A percentile compares a stretch with the other conserved stretches of the same genome.
These are phyloP conservation scores for Malurus leucopterus DNA, from an alignment of 2,797 vertebrate species.

Conservation along the genomic window DNA sequence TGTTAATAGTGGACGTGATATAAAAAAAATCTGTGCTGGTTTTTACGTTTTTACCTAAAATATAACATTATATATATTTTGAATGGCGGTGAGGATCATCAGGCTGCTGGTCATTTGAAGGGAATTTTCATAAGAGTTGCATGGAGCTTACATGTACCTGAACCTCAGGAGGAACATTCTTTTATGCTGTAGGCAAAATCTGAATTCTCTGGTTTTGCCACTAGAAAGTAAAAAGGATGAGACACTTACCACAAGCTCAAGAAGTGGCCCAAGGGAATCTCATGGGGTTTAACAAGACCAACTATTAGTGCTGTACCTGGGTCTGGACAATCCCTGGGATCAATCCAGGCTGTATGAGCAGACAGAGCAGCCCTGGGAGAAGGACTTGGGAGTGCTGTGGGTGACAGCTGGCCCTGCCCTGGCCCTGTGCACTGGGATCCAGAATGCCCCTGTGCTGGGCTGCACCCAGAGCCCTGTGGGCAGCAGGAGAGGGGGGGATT, in stretches of 20 bases:
- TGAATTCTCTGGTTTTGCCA: background rate
- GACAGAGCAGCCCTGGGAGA: background rate
- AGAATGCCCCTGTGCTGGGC: background rate
- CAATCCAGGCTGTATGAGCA: background rate
- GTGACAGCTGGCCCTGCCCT: background rate
- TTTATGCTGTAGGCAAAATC: background rate
- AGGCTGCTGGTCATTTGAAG: background rate
- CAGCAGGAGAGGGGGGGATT: background rate
- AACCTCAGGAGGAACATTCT: background rate
- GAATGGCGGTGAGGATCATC: background rate
- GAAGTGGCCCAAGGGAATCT: background rate
- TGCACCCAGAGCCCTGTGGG: background rate
- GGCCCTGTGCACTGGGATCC: background rate
- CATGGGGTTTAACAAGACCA: background rate
- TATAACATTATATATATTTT: background rate
- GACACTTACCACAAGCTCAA: background rate
- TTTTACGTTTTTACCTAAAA: background rate
- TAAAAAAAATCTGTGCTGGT: background rate
- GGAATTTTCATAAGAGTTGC: background rate
- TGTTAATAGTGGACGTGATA: background rate
- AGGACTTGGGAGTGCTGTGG: background rate
- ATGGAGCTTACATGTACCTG: background rate
- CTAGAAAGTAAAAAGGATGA: background rate
- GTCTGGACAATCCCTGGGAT: background rate
- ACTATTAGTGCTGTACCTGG: background rate